These are phyloP conservation scores for Leuctra nigra DNA, from an alignment of 2,888 invertebrate genomes.

Conservation along the genomic window DNA sequence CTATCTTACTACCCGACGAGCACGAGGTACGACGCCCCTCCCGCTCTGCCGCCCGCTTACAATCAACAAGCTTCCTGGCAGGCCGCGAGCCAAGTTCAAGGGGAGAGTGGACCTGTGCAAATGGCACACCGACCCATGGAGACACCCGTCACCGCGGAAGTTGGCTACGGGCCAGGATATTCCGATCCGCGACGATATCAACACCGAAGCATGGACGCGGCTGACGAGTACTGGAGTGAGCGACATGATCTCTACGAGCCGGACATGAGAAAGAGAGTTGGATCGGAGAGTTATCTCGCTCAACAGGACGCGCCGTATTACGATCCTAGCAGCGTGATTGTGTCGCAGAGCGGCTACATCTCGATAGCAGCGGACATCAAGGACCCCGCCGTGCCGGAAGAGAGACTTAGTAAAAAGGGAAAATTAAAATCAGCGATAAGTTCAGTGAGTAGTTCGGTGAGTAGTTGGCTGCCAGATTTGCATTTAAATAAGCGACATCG, in stretches of 20 bases:
- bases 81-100: constrained; percentile 15
- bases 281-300: constrained; percentile 38
- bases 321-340: constrained; percentile 55
- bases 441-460: constrained; percentile 70
- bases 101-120: constrained; percentile 41
- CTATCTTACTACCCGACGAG: constrained; percentile 75
- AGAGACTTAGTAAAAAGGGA: constrained; percentile 61
- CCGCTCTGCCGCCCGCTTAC: constrained; percentile 9
- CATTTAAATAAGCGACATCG: constrained; percentile 70
- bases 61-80: constrained; percentile 8
- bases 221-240: constrained; percentile 31
- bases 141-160: constrained; percentile 2
- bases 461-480: constrained; percentile 72
- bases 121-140: constrained; percentile 37
- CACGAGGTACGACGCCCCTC: constrained; percentile 46
- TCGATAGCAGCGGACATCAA: constrained; percentile 64
- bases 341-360: constrained; percentile 71
- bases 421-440: constrained; percentile 74
- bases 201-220: constrained; percentile 21
- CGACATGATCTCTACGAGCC: constrained; percentile 42
- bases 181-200: constrained; percentile 24
- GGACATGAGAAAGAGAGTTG: constrained; percentile 46
- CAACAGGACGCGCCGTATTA: constrained; percentile 40
- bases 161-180: constrained; percentile 19
- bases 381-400: constrained; percentile 45